Evolutionary conservation across 2,888 invertebrate genomes (phyloP), one percentile per base, ranked within the genome.

Genomic region (Philaethria dido): DNA sequence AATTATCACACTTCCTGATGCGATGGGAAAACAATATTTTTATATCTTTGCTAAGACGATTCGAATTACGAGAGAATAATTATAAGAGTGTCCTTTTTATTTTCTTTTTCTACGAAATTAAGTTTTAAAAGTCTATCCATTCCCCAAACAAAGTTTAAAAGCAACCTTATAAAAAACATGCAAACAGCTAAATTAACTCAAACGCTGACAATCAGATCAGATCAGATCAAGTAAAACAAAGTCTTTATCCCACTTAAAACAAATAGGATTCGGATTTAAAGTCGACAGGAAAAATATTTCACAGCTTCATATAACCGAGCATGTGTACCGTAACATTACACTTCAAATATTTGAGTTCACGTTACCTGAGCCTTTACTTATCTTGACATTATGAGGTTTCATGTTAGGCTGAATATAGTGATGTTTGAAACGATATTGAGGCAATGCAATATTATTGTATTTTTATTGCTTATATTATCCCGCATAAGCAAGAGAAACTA

Each of bases 321-420:
- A 50, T 25, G 25, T 48, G 64, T 64, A 57, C 39, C 57, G 55
- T 36, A 44, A 50, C 59, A 48, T 48, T 57, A 67, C 55, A 39
- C 67, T 59, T 57, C 57, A 63, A 63, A 63, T 67, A 63, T 67
- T 67, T 67, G 63, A 44, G 50, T 22, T 67, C 57, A n/a, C 42
- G 57, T 63, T 63, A 50, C 67, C 55, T 62, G 63, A 59, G 50
- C 63, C 62, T 67, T 45, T 44, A 63, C 64, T 64, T 64, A 59
- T 48, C 64, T 50, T 48, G 57, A 39, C 48, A 48, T 25, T 18
- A 16, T 47, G 42, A 59, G 18, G 39, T 8, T 22, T 22, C 16
- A 14, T 25, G 42, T 42, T 39, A n/a, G 22, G 42, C 42, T 22
- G 42, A 11, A 4, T 42, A 42, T 18, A 11, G n/a, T 39, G 25